Percentiles rank a stretch among this genome's conserved stretches.
These are phyloP conservation scores for Percina caprodes DNA, from an alignment of 2,113 vertebrate species.

Conservation along the genomic window DNA sequence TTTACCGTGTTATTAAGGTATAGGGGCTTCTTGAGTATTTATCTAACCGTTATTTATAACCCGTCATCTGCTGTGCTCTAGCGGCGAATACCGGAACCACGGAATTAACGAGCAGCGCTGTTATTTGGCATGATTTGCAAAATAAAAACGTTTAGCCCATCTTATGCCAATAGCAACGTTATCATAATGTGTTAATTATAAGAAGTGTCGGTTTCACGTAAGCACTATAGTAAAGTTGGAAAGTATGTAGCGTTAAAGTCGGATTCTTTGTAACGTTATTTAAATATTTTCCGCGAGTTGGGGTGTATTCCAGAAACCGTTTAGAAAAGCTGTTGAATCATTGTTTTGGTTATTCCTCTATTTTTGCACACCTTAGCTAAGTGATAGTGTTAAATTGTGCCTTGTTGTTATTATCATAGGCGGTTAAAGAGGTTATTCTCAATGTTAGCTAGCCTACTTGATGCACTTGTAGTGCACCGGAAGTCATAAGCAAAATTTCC, in stretches of 20 bases:
- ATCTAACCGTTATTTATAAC: too few species aligned
- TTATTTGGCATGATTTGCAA: not conserved
- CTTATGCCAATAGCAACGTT: not conserved
- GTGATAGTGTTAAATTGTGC: not conserved
- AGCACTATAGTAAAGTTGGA: not conserved
- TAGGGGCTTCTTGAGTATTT: not conserved
- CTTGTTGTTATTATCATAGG: too few species aligned
- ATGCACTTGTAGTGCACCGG: slow-evolving; percentile 23
- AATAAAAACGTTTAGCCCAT: too few species aligned
- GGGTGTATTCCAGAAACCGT: too few species aligned
- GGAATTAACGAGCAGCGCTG: not conserved
- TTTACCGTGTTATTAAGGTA: not conserved
- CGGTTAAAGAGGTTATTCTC: too few species aligned
- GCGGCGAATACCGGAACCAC: not conserved
- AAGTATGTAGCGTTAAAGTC: too few species aligned
- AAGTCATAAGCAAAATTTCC: slow-evolving; percentile 48
- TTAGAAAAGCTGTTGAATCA: not conserved
- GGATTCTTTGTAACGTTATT: not conserved
- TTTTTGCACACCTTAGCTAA: not conserved
- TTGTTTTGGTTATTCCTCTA: not conserved
- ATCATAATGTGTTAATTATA: not conserved
- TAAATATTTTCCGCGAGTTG: not conserved
- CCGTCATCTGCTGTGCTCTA: not conserved
- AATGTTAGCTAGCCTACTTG: not conserved
- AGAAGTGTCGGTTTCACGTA: not conserved